These are phyloP conservation scores for Aphidius gifuensis DNA, from an alignment of 1,140 invertebrate genomes.

Conservation along the genomic window DNA sequence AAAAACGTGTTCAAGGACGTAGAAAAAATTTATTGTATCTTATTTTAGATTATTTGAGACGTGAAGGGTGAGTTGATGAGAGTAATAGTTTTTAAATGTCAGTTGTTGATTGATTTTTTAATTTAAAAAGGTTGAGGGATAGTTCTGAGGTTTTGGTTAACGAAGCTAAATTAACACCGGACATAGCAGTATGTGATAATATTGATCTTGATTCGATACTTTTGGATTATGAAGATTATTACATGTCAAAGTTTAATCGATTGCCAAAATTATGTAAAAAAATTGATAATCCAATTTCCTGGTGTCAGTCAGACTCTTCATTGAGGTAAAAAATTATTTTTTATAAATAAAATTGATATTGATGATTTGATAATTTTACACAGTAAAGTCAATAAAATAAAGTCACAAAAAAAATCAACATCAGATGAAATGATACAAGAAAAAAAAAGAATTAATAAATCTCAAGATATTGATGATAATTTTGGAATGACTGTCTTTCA, in stretches of 20 bases:
- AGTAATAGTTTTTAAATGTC: conserved; percentile 21
- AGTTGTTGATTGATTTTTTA: conserved; percentile 10
- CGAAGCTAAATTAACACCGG: conserved; percentile 68
- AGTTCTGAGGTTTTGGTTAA: conserved; percentile 60
- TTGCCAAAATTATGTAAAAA: conserved; percentile 76
- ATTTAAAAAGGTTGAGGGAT: conserved; percentile 39
- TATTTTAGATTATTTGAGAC: conserved; percentile 70
- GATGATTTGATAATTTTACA: neutral
- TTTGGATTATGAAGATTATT: conserved; percentile 85
- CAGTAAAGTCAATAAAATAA: conserved; percentile 10
- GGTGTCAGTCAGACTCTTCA: conserved; percentile 18
- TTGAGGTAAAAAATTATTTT: neutral
- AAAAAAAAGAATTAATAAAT: conserved; percentile 21
- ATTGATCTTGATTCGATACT: conserved; percentile 84
- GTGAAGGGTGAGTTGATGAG: conserved; percentile 61
- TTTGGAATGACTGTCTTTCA: conserved; percentile 34
- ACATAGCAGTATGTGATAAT: conserved; percentile 83
- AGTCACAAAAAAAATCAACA: conserved; percentile 17
- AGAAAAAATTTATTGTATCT: conserved; percentile 76
- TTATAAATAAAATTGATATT: neutral
- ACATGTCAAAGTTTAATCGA: conserved; percentile 80
- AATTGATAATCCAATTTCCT: conserved; percentile 30
- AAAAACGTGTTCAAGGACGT: conserved; percentile 61
- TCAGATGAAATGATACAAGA: conserved; percentile 24
- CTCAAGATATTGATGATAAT: conserved; percentile 23